Evolutionary conservation across 2,797 vertebrate genomes (phyloP).

Genomic region (Thamnophis elegans): DNA sequence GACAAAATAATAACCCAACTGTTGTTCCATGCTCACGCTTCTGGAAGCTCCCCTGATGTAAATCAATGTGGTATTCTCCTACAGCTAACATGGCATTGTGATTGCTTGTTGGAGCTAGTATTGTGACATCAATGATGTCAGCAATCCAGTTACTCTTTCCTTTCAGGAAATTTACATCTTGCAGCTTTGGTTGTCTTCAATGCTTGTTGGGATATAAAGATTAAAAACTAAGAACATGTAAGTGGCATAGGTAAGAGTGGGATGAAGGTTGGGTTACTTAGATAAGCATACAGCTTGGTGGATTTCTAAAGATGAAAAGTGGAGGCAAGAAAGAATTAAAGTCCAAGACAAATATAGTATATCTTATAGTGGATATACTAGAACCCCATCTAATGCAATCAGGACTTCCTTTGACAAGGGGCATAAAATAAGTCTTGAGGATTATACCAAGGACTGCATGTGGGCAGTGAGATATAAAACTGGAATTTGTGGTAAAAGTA

Average conservation of each 20-base stretch:
- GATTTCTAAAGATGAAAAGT: neutral
- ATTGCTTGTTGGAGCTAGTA: neutral
- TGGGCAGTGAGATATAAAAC: neutral
- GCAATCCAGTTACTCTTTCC: neutral
- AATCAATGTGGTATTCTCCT: neutral
- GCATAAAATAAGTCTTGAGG: neutral
- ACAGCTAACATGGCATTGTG: neutral
- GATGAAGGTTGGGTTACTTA: too few relatives aligned
- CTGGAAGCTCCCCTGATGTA: neutral
- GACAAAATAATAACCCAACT: neutral
- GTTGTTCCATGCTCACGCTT: neutral
- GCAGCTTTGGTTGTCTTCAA: neutral
- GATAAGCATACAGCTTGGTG: neutral
- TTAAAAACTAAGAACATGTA: neutral
- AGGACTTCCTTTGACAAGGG: neutral
- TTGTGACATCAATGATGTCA: constrained; percentile 28
- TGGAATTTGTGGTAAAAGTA: neutral
- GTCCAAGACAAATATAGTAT: neutral
- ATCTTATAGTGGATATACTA: neutral
- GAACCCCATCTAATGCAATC: neutral
- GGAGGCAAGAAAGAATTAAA: neutral
- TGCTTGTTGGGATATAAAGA: neutral
- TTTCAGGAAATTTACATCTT: constrained; percentile 1
- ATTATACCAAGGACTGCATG: neutral
- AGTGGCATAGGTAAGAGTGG: neutral